Base-by-base conservation (phyloP, 2,797 vertebrate species). In the Rallus crepitans region DNA sequence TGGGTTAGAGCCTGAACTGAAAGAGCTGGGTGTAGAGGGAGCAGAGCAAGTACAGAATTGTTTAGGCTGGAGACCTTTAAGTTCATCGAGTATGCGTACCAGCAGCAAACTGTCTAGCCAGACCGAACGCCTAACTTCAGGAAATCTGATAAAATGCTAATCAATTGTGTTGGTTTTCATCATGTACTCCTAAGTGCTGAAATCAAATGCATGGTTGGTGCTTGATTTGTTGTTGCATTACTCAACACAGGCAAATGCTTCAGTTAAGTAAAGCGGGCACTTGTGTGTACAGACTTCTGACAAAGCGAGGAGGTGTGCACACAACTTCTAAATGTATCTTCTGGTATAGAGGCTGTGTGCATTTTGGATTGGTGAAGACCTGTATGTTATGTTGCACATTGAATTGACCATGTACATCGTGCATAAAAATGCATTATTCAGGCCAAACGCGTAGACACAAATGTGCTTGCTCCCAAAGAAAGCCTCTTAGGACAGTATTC, bases 311-410 rank as follows among this genome's bases (percentile, higher is more conserved):
- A 81, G 30, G 23, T 48, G 45, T 25, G 7, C 33, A 31, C 6
- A 1, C 7, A 11, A 18, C 57, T 81, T 39, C 7, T 37, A 25
- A 52, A 33, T 8, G 2, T 11, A 7, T 71, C 45, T 45, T 63
- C 52, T 37, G 4, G 45, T 60, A 30, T 11, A 33, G 30, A 1
- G 31, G 12, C 25, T 69, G 35, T 9, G 0, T 3, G 12, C 1
- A 0, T 24, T 77, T 75, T 33, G 37, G 39, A 30, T 82, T 68
- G 37, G 20, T 24, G 69, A 87, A 59, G n/a, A 55, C 31, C 10
- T 0, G 4, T n/a, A 8, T 2, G 6, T 68, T 70, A 77, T 52
- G 71, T 31, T 3, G 0, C 6, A 57, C 21, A 28, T 69, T 83
- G 57, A 83, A 82, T 76, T 39, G 14, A 17, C 48, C 0, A 0